Base-by-base conservation (phyloP, 2,113 vertebrate species). In the Engraulis encrasicolus region DNA sequence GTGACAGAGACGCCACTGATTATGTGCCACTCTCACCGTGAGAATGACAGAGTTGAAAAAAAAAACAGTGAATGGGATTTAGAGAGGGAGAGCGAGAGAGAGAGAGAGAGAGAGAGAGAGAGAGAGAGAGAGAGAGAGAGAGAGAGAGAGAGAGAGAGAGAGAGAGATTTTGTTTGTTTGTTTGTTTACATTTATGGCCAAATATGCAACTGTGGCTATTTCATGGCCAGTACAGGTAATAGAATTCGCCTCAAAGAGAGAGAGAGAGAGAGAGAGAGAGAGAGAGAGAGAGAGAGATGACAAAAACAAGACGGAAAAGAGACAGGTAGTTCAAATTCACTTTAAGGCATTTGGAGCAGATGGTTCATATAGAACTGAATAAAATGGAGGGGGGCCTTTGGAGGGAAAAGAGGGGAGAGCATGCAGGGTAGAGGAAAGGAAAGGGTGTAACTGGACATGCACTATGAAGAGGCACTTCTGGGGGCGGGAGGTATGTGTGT, bases 271-370 rank as follows among this genome's bases (percentile, higher is more conserved):
- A 81, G 74, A 61, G 4, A 54, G 45, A 82, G 79, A n/a, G 52
- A 50, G 48, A 78, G 17, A 6, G 49, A 79, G 36, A 15, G 40
- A n/a, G n/a, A n/a, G n/a, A n/a, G n/a, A n/a, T n/a, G n/a, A n/a
- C n/a, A n/a, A n/a, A n/a, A n/a, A n/a, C 7, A 19, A 37, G 1
- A 1, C 48, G 80, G 23, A 36, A n/a, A 31, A 66, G 58, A 31
- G 23, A 14, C 7, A 66, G n/a, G n/a, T n/a, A 66, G 58, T 31
- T 27, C 58, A 9, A 7, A 66, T 66, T 66, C n/a, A 12, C 20
- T 78, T 86, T 87, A 82, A 89, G 90, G 93, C 93, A 91, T 93
- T 66, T 66, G 58, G 58, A 66, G 2, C 23, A 66, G 58, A 66
- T 66, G 58, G 23, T 27, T 66, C 31, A n/a, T 66, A 31, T 66